phyloP scores from a whole-genome alignment of 1,140 invertebrate species.

The Stegodyphus mimosarum region DNA sequence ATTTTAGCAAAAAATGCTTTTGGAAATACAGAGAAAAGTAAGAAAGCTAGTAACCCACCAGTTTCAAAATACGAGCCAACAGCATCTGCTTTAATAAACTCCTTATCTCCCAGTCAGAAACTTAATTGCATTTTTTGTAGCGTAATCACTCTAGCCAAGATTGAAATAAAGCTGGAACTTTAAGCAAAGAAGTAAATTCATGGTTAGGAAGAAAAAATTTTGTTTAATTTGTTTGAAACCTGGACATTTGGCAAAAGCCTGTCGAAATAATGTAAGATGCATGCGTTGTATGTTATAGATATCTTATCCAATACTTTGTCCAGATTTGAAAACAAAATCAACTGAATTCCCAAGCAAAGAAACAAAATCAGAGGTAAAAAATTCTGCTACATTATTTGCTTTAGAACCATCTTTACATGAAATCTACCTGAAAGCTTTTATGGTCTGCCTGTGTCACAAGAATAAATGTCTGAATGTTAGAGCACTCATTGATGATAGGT shows the following conservation, averaged over 20 bases:
- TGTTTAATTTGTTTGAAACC: background rate
- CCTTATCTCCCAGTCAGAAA: background rate
- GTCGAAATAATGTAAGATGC: background rate
- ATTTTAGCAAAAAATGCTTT: background rate
- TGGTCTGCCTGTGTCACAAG: no score
- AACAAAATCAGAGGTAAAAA: no score
- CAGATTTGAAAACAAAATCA: no score
- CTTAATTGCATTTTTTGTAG: conserved; percentile 22
- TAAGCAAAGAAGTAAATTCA: background rate
- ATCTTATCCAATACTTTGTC: no score
- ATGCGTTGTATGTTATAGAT: no score
- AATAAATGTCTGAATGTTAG: no score
- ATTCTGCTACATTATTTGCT: no score
- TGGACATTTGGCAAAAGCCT: background rate
- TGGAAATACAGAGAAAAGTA: background rate
- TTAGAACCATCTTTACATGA: no score
- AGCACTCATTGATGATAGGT: no score
- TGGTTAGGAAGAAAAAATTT: background rate
- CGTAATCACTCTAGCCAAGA: conserved; percentile 1
- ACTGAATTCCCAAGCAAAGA: no score
- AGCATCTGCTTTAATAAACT: background rate
- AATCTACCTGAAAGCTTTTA: no score
- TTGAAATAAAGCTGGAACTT: background rate
- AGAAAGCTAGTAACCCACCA: background rate
- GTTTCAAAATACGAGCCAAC: background rate